Base-by-base conservation (phyloP, 2,113 vertebrate genomes). In the Crotophaga sulcirostris region DNA sequence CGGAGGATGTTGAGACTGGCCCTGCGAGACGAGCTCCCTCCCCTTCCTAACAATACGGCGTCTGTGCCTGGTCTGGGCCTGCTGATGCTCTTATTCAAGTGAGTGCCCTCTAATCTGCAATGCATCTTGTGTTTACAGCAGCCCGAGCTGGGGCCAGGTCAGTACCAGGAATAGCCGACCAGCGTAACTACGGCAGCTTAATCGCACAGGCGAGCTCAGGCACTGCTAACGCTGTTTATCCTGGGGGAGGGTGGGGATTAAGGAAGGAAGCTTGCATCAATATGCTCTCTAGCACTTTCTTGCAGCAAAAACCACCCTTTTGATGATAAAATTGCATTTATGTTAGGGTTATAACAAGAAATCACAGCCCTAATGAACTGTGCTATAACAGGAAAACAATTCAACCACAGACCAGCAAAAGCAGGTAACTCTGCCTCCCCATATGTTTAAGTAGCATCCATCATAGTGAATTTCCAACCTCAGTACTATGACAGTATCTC, bases 1-100 rank as follows among this genome's bases (percentile, higher is more conserved):
- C 4, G 1, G 34, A 80, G 79, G 82, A 80, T 63, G 76, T 55
- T 55, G 56, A 62, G 64, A 66, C 54, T 23, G 44, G 21, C 15
- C 52, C 40, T 10, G 60, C 2, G 15, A 77, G 60, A 77, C 2
- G 1, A 79, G 69, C 56, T 92, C 62, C 68, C 47, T 84, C 34
- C 56, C 33, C 13, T 79, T 66, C 45, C 75, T 45, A 86, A 83
- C 33, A 91, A 64, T 12, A 17, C 4, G 0, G 29, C 2, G 10
- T 38, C 47, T 52, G 69, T 55, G 77, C 24, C 67, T 0, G 1
- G 4, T 23, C 69, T 1, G 0, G n/a, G 36, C 18, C 17, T 0
- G 0, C 64, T 51, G 86, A 78, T 51, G 75, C 36, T 79, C 31
- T 16, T 38, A 16, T 69, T 67, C 38, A 58, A 23, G 77, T 2